Evolutionary conservation across 1,140 invertebrate species (phyloP), one percentile per base, ranked within the genome.

Genomic region (Papilio glaucus): DNA sequence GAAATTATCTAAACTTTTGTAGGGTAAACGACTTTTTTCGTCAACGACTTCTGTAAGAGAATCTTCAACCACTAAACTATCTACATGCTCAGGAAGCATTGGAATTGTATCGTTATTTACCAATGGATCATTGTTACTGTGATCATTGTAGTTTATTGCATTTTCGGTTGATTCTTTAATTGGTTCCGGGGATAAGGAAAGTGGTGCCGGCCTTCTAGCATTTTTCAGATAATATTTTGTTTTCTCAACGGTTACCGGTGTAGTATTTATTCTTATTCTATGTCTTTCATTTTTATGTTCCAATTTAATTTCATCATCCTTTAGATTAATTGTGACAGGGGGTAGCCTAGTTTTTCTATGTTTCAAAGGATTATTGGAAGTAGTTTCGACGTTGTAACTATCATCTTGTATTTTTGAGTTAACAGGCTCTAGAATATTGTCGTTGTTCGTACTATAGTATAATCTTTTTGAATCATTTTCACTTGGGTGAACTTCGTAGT

Each of bases 161-260:
- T 45, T 69, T 69, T 69, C 67, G 18, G 45, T 37, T 18, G 42
- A 69, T 21, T 69, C 62, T 12, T 38, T 37, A 39, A 65, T 15
- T 12, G 10, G 6, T 39, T 39, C 37, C n/a, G 18, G 7, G 10
- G 62, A 39, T 38, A 21, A 6, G 10, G 62, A 21, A 38, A 21
- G 9, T 24, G 37, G n/a, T 39, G 9, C 73, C 13, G 91, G 91
- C 10, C 91, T 83, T 76, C 84, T 92, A 39, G 89, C 80, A 12
- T 86, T 85, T 84, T 89, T 93, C 13, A 92, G 76, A 72, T 91
- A 91, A 72, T 87, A 88, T 78, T 92, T 93, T 41, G 85, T 87
- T 15, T 76, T 73, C 21, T 82, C 79, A 45, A 80, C 84, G 29
- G 81, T 77, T 41, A 79, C 71, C 42, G 84, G 73, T 37, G 71